Evolutionary conservation across 2,888 invertebrate genomes (phyloP).

Genomic region (Athrips mouffetella): DNA sequence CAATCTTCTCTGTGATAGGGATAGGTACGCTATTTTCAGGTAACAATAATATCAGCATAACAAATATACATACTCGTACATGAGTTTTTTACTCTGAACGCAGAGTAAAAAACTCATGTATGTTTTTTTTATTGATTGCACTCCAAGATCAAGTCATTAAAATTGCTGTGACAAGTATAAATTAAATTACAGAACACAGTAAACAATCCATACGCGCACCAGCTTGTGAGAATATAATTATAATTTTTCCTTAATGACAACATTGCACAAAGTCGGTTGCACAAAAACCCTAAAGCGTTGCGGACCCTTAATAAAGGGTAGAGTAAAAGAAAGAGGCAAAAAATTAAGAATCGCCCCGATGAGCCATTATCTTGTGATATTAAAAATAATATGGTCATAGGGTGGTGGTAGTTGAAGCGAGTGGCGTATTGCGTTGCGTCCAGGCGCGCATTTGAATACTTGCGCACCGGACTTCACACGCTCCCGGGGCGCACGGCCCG

Average conservation of each 20-base stretch:
- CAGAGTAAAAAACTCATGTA: no score
- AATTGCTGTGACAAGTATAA: neutral
- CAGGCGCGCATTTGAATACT: constrained; percentile 75
- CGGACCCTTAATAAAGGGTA: constrained; percentile 66
- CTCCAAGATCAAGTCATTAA: no score
- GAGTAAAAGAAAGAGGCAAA: constrained; percentile 65
- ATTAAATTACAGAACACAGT: neutral
- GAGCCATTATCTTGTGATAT: constrained; percentile 75
- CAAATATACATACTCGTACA: no score
- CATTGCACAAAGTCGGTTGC: constrained; percentile 48
- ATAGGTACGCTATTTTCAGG: neutral
- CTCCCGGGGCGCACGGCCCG: constrained; percentile 45
- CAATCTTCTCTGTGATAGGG: neutral
- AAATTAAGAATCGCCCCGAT: constrained; percentile 78
- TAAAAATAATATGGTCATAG: constrained; percentile 78
- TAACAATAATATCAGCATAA: no score
- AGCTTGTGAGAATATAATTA: constrained; percentile 14
- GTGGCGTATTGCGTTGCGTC: constrained; percentile 54
- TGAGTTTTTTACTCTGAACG: no score
- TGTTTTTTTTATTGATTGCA: no score
- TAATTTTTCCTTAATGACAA: constrained; percentile 62
- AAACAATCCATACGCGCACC: constrained; percentile 3
- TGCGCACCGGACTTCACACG: constrained; percentile 75
- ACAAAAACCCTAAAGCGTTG: constrained; percentile 73
- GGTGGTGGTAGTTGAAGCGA: constrained; percentile 74